Conservation (phyloP, 2,888 invertebrate species). For the Colostygia pectinataria region DNA sequence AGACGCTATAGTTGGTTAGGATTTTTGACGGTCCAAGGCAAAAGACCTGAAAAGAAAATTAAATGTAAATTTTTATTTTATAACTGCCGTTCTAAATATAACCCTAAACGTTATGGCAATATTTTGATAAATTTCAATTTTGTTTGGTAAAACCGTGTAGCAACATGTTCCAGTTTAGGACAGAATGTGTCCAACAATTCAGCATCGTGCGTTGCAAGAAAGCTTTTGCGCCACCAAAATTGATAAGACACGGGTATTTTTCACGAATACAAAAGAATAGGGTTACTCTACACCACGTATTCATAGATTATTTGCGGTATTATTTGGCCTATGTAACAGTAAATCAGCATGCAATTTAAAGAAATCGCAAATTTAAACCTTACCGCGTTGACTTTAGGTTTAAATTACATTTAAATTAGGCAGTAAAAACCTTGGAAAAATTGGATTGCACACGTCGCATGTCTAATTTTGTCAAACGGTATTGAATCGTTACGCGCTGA, state of each 20-base stretch:
- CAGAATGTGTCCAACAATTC: slow-evolving; percentile 7
- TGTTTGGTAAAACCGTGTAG: neutral
- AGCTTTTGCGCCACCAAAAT: slow-evolving; percentile 5
- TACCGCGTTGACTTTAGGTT: neutral
- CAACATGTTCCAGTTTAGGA: slow-evolving; percentile 38
- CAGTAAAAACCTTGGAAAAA: neutral
- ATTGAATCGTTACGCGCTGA: neutral
- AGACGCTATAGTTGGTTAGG: no score
- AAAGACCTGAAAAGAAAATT: no score
- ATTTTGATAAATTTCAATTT: no score
- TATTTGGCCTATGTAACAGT: neutral
- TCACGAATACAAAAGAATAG: slow-evolving; percentile 28
- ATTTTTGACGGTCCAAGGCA: no score
- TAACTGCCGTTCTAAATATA: no score
- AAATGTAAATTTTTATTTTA: no score
- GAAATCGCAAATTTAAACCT: neutral
- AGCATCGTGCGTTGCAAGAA: slow-evolving; percentile 24
- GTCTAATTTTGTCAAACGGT: neutral
- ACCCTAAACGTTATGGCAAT: no score
- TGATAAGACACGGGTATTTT: slow-evolving; percentile 22
- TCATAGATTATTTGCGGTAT: slow-evolving; percentile 40
- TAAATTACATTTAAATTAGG: neutral
- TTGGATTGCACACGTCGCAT: no score
- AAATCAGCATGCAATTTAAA: neutral
- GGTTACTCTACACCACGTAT: slow-evolving; percentile 19